Percentiles rank a stretch among this genome's conserved stretches.
Conservation (phyloP, 2,113 vertebrate genomes). For the Haemorhous mexicanus region DNA sequence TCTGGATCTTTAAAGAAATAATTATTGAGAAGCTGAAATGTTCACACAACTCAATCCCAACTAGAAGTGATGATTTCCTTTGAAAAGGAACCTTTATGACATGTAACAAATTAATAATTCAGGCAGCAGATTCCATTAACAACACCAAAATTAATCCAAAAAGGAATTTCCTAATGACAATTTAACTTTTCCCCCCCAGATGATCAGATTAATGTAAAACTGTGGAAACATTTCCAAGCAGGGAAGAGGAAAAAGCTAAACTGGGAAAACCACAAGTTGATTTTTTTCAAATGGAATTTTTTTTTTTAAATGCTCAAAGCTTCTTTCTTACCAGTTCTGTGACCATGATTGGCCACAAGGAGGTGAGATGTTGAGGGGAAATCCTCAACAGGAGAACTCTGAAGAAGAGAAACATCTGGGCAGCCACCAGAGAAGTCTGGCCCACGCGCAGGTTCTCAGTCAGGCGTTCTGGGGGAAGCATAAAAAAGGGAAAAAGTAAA, state of each 20-base stretch:
- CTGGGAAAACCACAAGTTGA: neutral
- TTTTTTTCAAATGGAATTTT: neutral
- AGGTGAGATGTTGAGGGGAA: constrained; percentile 93
- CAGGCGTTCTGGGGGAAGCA: constrained; percentile 84
- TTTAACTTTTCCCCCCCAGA: neutral
- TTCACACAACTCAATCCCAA: neutral
- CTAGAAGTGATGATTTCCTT: neutral
- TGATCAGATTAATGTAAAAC: neutral
- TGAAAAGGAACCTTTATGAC: neutral
- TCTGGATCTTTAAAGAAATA: constrained; percentile 80
- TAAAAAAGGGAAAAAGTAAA: neutral
- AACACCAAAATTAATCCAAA: neutral
- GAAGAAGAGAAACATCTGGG: constrained; percentile 97
- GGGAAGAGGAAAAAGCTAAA: neutral
- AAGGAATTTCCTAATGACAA: neutral
- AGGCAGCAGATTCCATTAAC: neutral
- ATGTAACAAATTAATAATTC: neutral
- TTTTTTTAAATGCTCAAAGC: neutral
- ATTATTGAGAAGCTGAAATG: neutral
- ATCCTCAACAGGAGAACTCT: constrained; percentile 92
- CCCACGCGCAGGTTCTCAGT: constrained; percentile 90
- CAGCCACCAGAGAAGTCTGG: constrained; percentile 81
- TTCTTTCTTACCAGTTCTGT: constrained; percentile 86
- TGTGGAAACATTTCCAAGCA: neutral
- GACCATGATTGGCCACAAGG: constrained; percentile 97